Percentiles rank a stretch among this genome's conserved stretches.
phyloP scores from a whole-genome alignment of 2,888 invertebrate genomes.

The Apotomis turbidana region DNA sequence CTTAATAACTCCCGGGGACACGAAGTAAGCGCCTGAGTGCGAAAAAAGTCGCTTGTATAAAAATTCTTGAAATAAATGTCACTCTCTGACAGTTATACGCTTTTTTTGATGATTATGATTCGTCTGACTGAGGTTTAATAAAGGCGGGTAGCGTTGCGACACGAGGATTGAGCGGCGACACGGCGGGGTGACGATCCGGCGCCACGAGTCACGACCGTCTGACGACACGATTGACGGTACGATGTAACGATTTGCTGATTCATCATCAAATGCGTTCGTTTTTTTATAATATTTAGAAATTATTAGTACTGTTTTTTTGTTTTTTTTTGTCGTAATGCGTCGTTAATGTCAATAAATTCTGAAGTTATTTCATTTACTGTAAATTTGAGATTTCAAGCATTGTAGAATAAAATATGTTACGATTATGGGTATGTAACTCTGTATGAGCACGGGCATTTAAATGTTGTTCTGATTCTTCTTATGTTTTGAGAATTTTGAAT shows the following conservation, averaged over 20 bases:
- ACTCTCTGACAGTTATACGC: constrained; percentile 17
- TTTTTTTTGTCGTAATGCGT: too few relatives aligned
- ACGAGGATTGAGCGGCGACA: background rate
- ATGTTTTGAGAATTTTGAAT: too few relatives aligned
- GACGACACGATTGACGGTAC: background rate
- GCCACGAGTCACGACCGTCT: background rate
- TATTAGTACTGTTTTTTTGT: too few relatives aligned
- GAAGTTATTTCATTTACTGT: too few relatives aligned
- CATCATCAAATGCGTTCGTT: too few relatives aligned
- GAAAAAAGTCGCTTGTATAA: constrained; percentile 5
- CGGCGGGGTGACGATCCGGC: constrained; percentile 3
- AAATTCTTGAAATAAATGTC: constrained; percentile 25
- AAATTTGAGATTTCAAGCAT: too few relatives aligned
- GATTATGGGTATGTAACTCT: too few relatives aligned
- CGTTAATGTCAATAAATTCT: too few relatives aligned
- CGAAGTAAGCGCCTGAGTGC: constrained; percentile 4
- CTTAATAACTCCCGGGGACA: constrained; percentile 20
- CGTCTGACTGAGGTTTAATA: constrained; percentile 28
- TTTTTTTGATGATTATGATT: constrained; percentile 24
- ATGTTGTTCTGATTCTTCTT: too few relatives aligned
- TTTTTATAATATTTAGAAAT: too few relatives aligned
- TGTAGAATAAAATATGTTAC: too few relatives aligned
- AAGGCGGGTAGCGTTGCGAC: constrained; percentile 13
- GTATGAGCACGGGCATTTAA: too few relatives aligned
- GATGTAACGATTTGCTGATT: background rate